Conservation (phyloP, 2,113 vertebrate genomes). For the Pluvialis apricaria region DNA sequence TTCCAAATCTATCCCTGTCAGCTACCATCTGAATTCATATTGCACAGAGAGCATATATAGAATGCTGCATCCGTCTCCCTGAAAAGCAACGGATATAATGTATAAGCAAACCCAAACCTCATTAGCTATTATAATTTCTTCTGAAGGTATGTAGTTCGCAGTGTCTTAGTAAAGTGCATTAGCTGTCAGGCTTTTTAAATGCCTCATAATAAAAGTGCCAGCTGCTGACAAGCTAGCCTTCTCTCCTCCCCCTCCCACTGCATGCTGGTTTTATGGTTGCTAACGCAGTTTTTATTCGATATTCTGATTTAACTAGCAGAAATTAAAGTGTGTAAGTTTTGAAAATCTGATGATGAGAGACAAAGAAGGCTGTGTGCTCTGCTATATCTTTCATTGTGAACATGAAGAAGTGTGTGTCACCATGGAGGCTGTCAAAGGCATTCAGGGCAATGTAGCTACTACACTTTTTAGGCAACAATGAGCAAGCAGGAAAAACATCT, state of each 20-base stretch:
- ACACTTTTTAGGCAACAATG: neutral
- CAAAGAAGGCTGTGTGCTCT: neutral
- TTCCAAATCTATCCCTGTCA: constrained; percentile 30
- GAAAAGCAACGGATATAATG: neutral
- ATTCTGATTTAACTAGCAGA: neutral
- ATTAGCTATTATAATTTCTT: constrained; percentile 21
- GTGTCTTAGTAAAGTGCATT: neutral
- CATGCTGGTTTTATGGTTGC: neutral
- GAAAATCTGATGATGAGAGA: neutral
- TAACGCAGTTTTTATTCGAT: neutral
- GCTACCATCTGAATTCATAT: constrained; percentile 20
- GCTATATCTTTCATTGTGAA: neutral
- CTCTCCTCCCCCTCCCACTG: neutral
- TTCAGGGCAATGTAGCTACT: neutral
- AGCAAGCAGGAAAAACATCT: neutral
- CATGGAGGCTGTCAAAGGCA: neutral
- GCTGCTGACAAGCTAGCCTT: neutral
- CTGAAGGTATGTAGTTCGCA: neutral
- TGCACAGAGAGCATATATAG: neutral
- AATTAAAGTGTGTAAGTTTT: constrained; percentile 1
- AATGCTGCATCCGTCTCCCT: neutral
- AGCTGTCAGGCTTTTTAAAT: constrained; percentile 5
- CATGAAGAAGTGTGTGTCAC: neutral
- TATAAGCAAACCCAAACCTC: constrained; percentile 13
- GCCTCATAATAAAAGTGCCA: neutral